phyloP scores from a whole-genome alignment of 2,797 vertebrate species.

The Coilia nasus region DNA sequence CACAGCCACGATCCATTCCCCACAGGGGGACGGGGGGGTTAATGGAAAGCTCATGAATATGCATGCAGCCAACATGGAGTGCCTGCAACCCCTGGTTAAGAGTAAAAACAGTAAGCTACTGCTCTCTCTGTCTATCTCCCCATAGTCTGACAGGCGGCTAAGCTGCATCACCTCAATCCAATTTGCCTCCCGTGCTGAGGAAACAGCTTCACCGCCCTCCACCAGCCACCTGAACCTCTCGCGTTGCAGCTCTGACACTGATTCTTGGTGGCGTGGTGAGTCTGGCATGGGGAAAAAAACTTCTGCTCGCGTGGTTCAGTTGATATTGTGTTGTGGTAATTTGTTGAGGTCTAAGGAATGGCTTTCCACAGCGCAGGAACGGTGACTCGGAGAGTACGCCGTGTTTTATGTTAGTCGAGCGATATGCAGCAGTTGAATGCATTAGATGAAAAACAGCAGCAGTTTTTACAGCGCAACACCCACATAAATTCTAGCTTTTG shows the following conservation, averaged over 20 bases:
- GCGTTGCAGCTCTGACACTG: neutral
- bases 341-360: neutral
- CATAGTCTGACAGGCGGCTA: neutral
- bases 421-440: constrained; percentile 7
- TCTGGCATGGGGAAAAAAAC: neutral
- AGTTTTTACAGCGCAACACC: neutral
- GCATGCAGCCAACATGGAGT: constrained; percentile 35
- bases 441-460: constrained; percentile 32
- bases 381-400: neutral
- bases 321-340: constrained; percentile 11
- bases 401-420: neutral
- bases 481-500: neutral
- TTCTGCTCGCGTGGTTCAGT: constrained; percentile 2
- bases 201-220: neutral
- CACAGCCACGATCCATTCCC: constrained; percentile 41
- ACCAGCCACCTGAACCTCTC: neutral
- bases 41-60: constrained; percentile 54
- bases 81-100: constrained; percentile 24
- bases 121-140: no score
- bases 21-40: constrained; percentile 36
- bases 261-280: neutral
- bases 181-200: neutral
- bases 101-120: no score
- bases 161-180: neutral
- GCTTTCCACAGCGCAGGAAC: neutral